phyloP scores from a whole-genome alignment of 2,888 invertebrate species.

The Spicauda simplicius region DNA sequence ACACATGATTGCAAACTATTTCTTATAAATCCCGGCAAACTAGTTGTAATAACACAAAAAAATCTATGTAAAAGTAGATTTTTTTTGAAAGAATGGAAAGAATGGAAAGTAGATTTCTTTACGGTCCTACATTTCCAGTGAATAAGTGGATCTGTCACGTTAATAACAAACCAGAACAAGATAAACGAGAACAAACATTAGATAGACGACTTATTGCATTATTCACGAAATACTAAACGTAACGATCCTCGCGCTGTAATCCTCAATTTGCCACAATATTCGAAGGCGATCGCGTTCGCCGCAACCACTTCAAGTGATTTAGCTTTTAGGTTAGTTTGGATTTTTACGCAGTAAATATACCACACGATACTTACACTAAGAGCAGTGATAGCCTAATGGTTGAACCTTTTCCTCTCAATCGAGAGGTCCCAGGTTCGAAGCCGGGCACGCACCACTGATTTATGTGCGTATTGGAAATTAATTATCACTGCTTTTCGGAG shows the following conservation, averaged over 20 bases:
- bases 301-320: neutral
- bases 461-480: too few species aligned
- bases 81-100: too few species aligned
- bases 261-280: conserved; percentile 3
- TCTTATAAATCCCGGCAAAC: too few species aligned
- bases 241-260: conserved; percentile 1
- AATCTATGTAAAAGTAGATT: too few species aligned
- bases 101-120: too few species aligned
- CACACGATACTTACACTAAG: too few species aligned
- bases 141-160: conserved; percentile 1
- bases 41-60: neutral
- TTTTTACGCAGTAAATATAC: neutral
- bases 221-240: conserved; percentile 7
- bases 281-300: neutral
- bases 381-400: too few species aligned
- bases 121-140: neutral
- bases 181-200: conserved; percentile 6
- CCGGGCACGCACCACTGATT: too few species aligned
- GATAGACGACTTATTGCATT: conserved; percentile 3
- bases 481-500: too few species aligned
- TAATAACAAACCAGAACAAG: conserved; percentile 6
- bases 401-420: too few species aligned
- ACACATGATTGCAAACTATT: too few species aligned
- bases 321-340: neutral
- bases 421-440: too few species aligned